Evolutionary conservation across 2,113 vertebrate species (phyloP), one percentile per base, ranked within the genome.

Genomic region (Siphamia tubifer): DNA sequence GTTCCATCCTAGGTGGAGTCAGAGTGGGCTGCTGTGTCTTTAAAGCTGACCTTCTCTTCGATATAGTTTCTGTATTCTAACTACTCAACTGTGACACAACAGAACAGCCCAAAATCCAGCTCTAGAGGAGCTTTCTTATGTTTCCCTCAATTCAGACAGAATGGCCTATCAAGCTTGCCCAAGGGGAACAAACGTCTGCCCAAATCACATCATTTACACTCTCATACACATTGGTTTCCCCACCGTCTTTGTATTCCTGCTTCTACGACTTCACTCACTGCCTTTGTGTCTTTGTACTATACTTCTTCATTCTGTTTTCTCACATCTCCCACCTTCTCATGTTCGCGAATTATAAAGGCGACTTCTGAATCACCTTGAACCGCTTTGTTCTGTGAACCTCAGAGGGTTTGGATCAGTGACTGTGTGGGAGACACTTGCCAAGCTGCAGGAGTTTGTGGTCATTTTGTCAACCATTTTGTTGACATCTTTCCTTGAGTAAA

Each of bases 1-100:
- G 87, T 77, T 89, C 61, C 35, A 23, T 87, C 61, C 82, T 77
- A 78, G 78, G 72, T 83, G 76, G 77, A 84, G 72, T 56, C 38
- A 19, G 52, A 53, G 55, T 65, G 68, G 30, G 53, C 44, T 72
- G 61, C 58, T 35, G 45, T 66, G 68, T 74, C 66, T 76, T 77
- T 64, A 72, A 68, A 61, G 36, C 58, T 82, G 79, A 87, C 79
- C 85, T 61, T 81, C 67, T 55, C 54, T 64, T 66, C 24, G 43
- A 61, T 67, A 72, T 75, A 73, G 77, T 55, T 81, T 66, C 45
- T 32, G 24, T 64, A 68, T 53, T 66, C 19, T 19, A 52, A 48
- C 45, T 48, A 27, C 45, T 70, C 30, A 48, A 30, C 24, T 57
- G 40, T 39, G 36, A 39, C 54, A 36, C 32, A 25, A 74, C 40